phyloP scores from a whole-genome alignment of 1,140 invertebrate genomes.

The Apis florea region DNA sequence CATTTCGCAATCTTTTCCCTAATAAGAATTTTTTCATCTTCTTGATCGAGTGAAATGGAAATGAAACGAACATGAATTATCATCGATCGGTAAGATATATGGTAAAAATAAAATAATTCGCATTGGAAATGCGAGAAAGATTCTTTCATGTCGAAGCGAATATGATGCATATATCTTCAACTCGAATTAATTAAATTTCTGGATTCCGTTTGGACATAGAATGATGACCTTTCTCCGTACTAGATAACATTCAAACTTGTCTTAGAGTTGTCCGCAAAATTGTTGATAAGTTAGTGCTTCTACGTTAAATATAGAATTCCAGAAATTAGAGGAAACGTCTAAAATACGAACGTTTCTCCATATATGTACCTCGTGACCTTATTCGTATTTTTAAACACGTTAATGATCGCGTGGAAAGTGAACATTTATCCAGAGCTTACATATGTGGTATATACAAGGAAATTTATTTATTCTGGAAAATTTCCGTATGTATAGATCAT shows the following conservation, averaged over 20 bases:
- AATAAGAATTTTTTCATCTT: too few species aligned
- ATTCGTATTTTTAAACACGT: neutral
- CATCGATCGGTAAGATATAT: too few species aligned
- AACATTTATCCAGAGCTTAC: too few species aligned
- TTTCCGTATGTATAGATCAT: too few species aligned
- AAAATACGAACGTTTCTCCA: neutral
- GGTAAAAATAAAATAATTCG: too few species aligned
- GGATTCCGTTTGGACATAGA: constrained; percentile 45
- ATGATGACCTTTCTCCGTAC: constrained; percentile 31
- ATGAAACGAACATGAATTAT: too few species aligned
- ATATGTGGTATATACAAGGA: too few species aligned
- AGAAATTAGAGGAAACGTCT: neutral
- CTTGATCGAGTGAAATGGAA: too few species aligned
- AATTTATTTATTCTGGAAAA: too few species aligned
- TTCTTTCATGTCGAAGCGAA: neutral
- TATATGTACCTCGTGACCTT: neutral
- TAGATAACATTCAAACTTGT: constrained; percentile 8
- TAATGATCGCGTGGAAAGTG: too few species aligned
- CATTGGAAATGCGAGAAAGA: too few species aligned
- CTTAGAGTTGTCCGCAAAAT: neutral
- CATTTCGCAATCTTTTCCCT: too few species aligned
- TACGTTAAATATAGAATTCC: neutral
- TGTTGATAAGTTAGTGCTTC: neutral
- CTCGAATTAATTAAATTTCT: constrained; percentile 58
- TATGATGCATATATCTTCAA: neutral